Base-by-base conservation (phyloP, 2,888 invertebrate species). In the Neuroscelio doddi region DNA sequence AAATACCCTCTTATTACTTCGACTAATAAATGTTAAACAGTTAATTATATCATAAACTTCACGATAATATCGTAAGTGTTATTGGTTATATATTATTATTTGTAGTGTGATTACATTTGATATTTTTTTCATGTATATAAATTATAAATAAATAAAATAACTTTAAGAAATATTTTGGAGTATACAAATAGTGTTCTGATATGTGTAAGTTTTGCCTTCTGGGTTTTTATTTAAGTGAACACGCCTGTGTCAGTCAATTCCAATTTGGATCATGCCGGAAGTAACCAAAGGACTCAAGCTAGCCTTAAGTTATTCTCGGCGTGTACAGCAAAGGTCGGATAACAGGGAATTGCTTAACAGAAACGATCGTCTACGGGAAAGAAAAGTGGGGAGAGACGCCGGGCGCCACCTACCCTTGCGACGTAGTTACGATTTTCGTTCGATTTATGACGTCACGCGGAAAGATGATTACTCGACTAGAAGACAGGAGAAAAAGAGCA, bases 361-460 rank as follows among this genome's bases (percentile, higher is more conserved):
- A 56, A 61, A 56, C 32, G 52, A 41, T 56, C 47, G 56, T 44
- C 47, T 52, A 44, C 39, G 17, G 46, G 36, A 29, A 50, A 26
- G 14, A 8, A 27, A 56, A 47, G 59, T 36, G 30, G 36, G 38
- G 59, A 56, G 44, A 53, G 41, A 72, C 55, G 72, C 64, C 59
- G 66, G 77, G 72, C 78, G 75, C 74, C 77, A 66, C 50, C 57
- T 63, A 65, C 53, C 65, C 69, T 70, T 73, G 73, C 52, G 49
- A 58, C 68, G 72, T 66, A 66, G 74, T 76, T 76, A 77, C 71
- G 74, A 72, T 75, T 73, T 71, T 75, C 74, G 77, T 71, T 75
- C 74, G 77, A 81, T 78, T 78, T 80, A 80, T 75, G 74, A 76
- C 80, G 71, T 77, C 76, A 74, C 71, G 76, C 67, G 62, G 65